A percentile compares a stretch with the other conserved stretches of the same genome.
Conservation (phyloP, 2,888 invertebrate species). For the Schrankia costaestrigalis region DNA sequence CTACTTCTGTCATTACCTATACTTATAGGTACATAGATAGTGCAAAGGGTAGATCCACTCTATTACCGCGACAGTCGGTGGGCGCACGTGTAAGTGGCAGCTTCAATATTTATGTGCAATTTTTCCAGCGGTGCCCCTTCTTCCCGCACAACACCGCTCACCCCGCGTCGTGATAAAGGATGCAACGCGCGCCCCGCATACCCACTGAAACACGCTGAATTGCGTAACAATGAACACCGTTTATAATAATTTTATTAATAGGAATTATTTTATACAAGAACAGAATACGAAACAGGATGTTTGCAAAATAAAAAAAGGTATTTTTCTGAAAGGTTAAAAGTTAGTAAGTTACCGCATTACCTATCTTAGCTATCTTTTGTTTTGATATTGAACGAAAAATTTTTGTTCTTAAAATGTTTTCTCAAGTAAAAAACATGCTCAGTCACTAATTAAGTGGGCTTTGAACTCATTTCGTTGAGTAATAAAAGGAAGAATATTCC, state of each 20-base stretch:
- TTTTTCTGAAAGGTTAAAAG: slow-evolving; percentile 4
- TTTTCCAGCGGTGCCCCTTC: slow-evolving; percentile 66
- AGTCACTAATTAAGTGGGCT: slow-evolving; percentile 26
- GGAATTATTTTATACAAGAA: slow-evolving; percentile 37
- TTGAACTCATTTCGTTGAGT: slow-evolving; percentile 21
- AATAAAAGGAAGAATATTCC: slow-evolving; percentile 14
- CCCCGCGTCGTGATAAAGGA: slow-evolving; percentile 63
- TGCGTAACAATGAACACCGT: slow-evolving; percentile 68
- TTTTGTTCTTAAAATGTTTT: slow-evolving; percentile 18
- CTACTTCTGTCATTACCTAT: too few species aligned
- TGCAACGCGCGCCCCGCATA: slow-evolving; percentile 59
- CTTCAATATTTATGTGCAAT: slow-evolving; percentile 82
- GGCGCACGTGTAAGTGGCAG: slow-evolving; percentile 81
- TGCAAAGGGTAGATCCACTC: slow-evolving; percentile 39
- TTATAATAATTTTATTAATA: slow-evolving; percentile 58
- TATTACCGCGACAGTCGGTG: slow-evolving; percentile 42
- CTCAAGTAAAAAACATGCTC: slow-evolving; percentile 17
- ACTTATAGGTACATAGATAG: too few species aligned
- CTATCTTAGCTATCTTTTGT: slow-evolving; percentile 2
- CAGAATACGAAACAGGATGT: slow-evolving; percentile 21
- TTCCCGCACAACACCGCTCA: slow-evolving; percentile 30
- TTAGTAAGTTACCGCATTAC: slow-evolving; percentile 14
- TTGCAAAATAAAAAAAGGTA: slow-evolving; percentile 9
- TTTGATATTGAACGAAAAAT: slow-evolving; percentile 10
- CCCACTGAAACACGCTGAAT: slow-evolving; percentile 52